Evolutionary conservation across 2,888 invertebrate species (phyloP).

Genomic region (Autographa pulchrina): DNA sequence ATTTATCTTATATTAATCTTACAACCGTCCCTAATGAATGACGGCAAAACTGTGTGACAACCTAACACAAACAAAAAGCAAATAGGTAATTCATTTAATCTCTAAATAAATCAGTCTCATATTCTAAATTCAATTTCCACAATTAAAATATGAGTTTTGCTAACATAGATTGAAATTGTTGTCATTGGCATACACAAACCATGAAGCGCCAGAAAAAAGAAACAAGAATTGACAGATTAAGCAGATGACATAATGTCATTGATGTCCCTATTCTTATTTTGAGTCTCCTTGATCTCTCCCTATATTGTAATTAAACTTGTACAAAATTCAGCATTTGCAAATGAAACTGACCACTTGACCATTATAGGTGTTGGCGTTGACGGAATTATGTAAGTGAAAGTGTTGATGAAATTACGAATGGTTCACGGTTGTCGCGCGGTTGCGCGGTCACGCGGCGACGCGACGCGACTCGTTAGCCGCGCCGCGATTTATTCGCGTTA

Average conservation of each 20-base stretch:
- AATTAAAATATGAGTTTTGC: no score
- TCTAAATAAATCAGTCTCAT: no score
- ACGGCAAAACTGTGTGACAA: background rate
- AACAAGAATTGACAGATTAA: no score
- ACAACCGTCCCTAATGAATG: background rate
- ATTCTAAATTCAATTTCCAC: no score
- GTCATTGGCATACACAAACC: no score
- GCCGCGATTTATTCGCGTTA: slow-evolving; percentile 71
- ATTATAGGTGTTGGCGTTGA: slow-evolving; percentile 25
- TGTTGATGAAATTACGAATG: slow-evolving; percentile 65
- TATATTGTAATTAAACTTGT: background rate
- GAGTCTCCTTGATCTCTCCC: background rate
- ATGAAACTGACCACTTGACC: slow-evolving; percentile 10
- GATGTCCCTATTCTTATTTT: background rate
- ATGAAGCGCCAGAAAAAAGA: no score
- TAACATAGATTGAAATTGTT: no score
- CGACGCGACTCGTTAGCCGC: slow-evolving; percentile 68
- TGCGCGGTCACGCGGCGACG: slow-evolving; percentile 42
- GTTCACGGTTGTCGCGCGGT: slow-evolving; percentile 60
- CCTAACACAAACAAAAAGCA: background rate
- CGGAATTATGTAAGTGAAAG: slow-evolving; percentile 38
- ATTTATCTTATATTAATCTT: slow-evolving; percentile 2
- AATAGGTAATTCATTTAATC: background rate
- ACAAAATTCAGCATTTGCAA: slow-evolving; percentile 11
- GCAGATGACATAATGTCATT: no score